phyloP scores from a whole-genome alignment of 92 coral and sea anemone species.

The Anthopleura xanthogrammica region DNA sequence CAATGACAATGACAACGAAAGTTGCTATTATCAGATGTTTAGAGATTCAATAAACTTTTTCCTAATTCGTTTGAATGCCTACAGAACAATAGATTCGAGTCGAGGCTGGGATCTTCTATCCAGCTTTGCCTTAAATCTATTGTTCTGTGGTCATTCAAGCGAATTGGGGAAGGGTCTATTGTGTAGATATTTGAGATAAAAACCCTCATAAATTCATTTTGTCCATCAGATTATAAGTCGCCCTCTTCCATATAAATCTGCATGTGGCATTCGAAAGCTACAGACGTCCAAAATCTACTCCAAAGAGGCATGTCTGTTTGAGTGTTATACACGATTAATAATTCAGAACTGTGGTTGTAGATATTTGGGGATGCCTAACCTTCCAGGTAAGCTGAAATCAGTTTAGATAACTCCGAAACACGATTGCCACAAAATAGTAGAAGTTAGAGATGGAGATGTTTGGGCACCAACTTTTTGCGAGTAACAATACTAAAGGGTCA shows the following conservation, averaged over 20 bases:
- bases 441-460: too few relatives aligned
- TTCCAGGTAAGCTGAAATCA: conserved; percentile 13
- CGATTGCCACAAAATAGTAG: too few relatives aligned
- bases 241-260: conserved; percentile 21
- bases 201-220: not conserved
- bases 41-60: too few relatives aligned
- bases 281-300: conserved; percentile 17
- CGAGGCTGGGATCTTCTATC: too few relatives aligned
- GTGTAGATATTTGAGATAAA: not conserved
- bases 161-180: not conserved
- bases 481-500: too few relatives aligned
- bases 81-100: too few relatives aligned
- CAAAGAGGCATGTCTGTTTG: conserved; percentile 23
- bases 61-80: too few relatives aligned
- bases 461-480: too few relatives aligned
- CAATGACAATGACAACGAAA: too few relatives aligned
- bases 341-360: conserved; percentile 44
- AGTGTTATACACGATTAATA: conserved; percentile 32
- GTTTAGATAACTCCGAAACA: not conserved
- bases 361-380: conserved; percentile 31
- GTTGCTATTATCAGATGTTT: too few relatives aligned
- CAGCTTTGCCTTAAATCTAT: too few relatives aligned
- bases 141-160: too few relatives aligned
- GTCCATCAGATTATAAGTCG: not conserved
- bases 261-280: conserved; percentile 4